Evolutionary conservation across 2,797 vertebrate species (phyloP).

Genomic region (Coccyzus lansbergi): DNA sequence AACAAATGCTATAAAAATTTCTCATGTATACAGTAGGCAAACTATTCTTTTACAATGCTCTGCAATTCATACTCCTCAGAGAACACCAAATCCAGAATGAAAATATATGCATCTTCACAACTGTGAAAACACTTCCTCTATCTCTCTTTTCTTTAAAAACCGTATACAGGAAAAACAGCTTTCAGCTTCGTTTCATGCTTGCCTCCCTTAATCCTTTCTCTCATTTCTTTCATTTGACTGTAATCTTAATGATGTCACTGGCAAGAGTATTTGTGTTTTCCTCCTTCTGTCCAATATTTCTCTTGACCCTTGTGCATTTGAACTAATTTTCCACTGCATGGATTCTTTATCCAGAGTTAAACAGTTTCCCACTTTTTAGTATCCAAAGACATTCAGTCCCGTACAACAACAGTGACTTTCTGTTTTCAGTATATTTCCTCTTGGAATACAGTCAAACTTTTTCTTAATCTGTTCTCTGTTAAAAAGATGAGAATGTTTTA

Average conservation of each 20-base stretch:
- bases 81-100: not conserved
- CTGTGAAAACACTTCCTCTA: not conserved
- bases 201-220: not conserved
- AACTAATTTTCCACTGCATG: not conserved
- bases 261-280: not conserved
- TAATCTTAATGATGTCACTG: not conserved
- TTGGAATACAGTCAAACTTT: not conserved
- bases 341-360: not conserved
- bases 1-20: not conserved
- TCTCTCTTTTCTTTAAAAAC: not conserved
- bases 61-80: not conserved
- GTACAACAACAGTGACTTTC: not conserved
- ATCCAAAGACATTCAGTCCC: not conserved
- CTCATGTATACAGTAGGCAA: not conserved
- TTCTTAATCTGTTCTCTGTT: not conserved
- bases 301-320: not conserved
- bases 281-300: not conserved
- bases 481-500: not conserved
- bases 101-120: not conserved
- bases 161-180: not conserved
- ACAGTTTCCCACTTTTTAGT: not conserved
- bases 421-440: not conserved
- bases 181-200: not conserved
- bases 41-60: not conserved
- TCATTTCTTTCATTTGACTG: not conserved